Evolutionary conservation across 2,888 invertebrate species (phyloP), one percentile per base, ranked within the genome.

Genomic region (Diplazon laetatorius): DNA sequence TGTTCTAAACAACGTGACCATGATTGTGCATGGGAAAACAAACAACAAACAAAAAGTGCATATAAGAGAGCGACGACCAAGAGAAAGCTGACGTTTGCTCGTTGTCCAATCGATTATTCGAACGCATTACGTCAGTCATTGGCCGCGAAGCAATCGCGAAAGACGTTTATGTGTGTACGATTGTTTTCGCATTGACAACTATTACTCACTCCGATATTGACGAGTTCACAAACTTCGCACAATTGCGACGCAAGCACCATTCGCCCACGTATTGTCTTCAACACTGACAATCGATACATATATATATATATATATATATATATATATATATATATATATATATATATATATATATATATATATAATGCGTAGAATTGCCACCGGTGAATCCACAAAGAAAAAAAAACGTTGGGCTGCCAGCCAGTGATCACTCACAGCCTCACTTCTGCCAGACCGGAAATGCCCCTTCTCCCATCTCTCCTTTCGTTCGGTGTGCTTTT

Each of bases 391-490:
- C 48, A 10, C 48, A 20, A 48, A n/a, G 25, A 30, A 14, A 44
- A 42, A 30, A 44, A 42, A 30, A 25, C 10, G 14, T 16, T 16
- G 52, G 66, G 52, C 66, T 52, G 20, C 22, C 10, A 25, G 66
- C 66, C 66, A 66, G 30, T 66, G 39, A 52, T 35, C 35, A 22
- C 14, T 39, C 37, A 1, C 22, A 5, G 16, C 4, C 14, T 8
- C 39, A 5, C 52, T 39, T 16, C 52, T 25, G 66, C 52, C 52
- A 30, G 52, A 66, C 66, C 66, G 52, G 66, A 55, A 66, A 39
- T 30, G 46, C 8, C 46, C 46, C 46, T 44, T 25, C 37, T 9
- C 30, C 12, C 44, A 4, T 25, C 3, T 18, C 37, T 12, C 12
- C 55, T 35, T 35, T 16, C 55, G 35, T 10, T 48, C n/a, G n/a